Evolutionary conservation across 2,797 vertebrate genomes (phyloP).

Genomic region (Tenualosa ilisha): DNA sequence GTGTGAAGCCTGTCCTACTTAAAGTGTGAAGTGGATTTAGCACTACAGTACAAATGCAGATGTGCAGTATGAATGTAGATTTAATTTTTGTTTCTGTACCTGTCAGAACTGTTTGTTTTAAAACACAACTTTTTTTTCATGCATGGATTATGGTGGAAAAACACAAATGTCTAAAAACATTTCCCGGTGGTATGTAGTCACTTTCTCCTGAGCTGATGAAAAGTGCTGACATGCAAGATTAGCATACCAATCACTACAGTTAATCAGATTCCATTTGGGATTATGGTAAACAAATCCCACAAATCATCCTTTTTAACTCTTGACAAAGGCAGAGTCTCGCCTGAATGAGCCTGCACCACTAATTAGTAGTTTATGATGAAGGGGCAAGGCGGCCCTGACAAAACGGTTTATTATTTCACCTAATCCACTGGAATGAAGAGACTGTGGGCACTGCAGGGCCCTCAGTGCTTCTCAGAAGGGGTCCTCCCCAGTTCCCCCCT

Average conservation of each 20-base stretch:
- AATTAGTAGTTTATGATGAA: slow-evolving; percentile 25
- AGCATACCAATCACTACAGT: not conserved
- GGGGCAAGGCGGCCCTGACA: not conserved
- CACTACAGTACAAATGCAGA: not conserved
- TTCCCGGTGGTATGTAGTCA: not conserved
- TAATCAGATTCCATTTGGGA: slow-evolving; percentile 5
- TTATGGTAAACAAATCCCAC: not conserved
- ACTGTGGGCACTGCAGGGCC: not conserved
- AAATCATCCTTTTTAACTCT: not conserved
- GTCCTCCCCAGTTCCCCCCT: no score
- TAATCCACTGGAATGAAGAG: slow-evolving; percentile 17
- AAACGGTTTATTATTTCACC: slow-evolving; percentile 14
- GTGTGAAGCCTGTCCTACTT: not conserved
- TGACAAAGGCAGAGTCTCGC: slow-evolving; percentile 1
- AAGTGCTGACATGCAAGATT: not conserved
- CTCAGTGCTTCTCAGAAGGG: not conserved
- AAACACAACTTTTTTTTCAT: not conserved
- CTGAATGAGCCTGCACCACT: not conserved
- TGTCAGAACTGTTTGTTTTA: not conserved
- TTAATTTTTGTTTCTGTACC: not conserved
- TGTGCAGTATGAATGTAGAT: not conserved
- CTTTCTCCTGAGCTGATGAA: no score
- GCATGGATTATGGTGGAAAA: not conserved
- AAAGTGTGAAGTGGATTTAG: slow-evolving; percentile 2
- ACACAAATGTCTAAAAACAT: not conserved